Base-by-base conservation (phyloP, 2,888 invertebrate species). In the Caenorhabditis afra region DNA sequence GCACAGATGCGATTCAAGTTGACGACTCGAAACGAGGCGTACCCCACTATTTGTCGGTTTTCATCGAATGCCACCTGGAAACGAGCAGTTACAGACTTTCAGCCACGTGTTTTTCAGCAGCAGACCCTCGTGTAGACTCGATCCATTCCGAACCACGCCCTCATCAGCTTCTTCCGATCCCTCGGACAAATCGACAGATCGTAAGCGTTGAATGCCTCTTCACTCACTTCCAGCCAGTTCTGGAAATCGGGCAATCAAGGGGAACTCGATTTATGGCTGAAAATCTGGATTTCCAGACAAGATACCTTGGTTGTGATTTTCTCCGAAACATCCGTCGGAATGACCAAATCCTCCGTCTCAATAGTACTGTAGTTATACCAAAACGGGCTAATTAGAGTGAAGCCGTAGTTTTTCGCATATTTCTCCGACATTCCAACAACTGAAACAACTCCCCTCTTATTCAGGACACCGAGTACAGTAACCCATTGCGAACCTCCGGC, bases 11-110 rank as follows among this genome's bases (percentile, higher is more conserved):
- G 59, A 10, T 68, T 68, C 35, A 68, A n/a, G n/a, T 61, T 68
- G 45, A 68, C 61, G 4, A 41, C 58, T 18, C 68, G 68, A 18
- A 68, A 59, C n/a, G 68, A 52, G 52, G 59, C 58, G 68, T 68
- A 68, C n/a, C 68, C 68, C 7, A 61, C 59, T 11, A 68, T 68
- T 23, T 41, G 39, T 14, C 45, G 23, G 35, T n/a, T 14, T 20
- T 35, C 22, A 45, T 68, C 68, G 14, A 68, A 53, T 0, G 68
- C 68, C 12, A 68, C 61, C 68, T 68, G 59, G 7, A 29, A 29
- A 3, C 7, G 7, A 29, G 29, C 29, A 29, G 29, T 29, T 29
- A 3, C 29, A 29, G 29, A 29, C 11, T 41, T 41, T 41, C 41
- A 41, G 12, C 5, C 55, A n/a, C 18, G 20, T n/a, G n/a, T n/a